A percentile compares a stretch with the other conserved stretches of the same genome.
Conservation (phyloP, 1,140 invertebrate genomes). For the Mercenaria mercenaria region DNA sequence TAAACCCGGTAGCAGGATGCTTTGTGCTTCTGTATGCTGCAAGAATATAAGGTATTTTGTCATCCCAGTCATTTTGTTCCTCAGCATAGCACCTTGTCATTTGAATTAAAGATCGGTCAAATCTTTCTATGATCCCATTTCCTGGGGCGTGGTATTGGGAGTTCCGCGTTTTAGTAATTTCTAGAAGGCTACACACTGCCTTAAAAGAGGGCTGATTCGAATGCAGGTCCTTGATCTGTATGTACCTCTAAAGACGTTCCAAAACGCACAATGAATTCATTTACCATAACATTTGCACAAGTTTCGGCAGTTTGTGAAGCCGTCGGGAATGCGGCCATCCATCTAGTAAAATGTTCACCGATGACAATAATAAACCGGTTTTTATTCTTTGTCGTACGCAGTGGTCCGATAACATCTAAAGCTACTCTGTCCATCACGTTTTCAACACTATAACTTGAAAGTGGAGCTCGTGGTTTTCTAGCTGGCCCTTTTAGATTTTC, state of each 20-base stretch:
- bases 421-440: conserved; percentile 34
- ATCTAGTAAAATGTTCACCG: conserved; percentile 73
- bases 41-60: conserved; percentile 57
- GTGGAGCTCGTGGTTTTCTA: too few species aligned
- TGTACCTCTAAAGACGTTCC: conserved; percentile 51
- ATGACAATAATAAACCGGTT: conserved; percentile 75
- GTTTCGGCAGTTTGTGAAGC: conserved; percentile 66
- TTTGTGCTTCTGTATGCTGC: conserved; percentile 22
- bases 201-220: conserved; percentile 49
- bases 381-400: conserved; percentile 40
- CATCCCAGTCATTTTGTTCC: conserved; percentile 62
- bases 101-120: conserved; percentile 71
- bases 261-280: conserved; percentile 64
- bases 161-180: conserved; percentile 70
- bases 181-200: conserved; percentile 40
- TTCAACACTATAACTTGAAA: too few species aligned
- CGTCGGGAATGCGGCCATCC: conserved; percentile 66
- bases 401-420: conserved; percentile 51
- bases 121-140: conserved; percentile 79
- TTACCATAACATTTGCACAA: conserved; percentile 62
- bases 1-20: conserved; percentile 55
- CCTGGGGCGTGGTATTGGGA: conserved; percentile 78
- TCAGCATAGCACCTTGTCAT: conserved; percentile 55
- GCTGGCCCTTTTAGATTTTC: too few species aligned
- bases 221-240: conserved; percentile 56